Conservation (phyloP, 2,797 vertebrate species). For the Champsocephalus gunnari region DNA sequence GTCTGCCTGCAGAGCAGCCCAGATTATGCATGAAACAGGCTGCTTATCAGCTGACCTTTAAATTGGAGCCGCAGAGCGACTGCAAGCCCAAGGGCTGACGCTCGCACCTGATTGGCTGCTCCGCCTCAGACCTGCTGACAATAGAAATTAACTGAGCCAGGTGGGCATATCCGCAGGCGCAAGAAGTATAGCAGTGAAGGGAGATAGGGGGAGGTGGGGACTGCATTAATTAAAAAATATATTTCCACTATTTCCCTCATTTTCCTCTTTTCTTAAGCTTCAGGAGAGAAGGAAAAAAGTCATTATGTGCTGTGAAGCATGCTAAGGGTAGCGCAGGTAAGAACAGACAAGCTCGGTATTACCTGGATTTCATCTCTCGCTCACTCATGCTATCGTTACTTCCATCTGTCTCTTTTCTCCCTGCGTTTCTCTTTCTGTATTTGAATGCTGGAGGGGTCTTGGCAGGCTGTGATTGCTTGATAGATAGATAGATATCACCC, state of each 20-base stretch:
- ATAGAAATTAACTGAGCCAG: conserved; percentile 82
- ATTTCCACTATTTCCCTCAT: conserved; percentile 74
- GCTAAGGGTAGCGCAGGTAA: conserved; percentile 67
- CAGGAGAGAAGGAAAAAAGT: conserved; percentile 76
- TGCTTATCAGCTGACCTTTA: conserved; percentile 88
- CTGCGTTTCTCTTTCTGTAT: conserved; percentile 46
- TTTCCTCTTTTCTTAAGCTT: conserved; percentile 76
- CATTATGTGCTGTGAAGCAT: conserved; percentile 85
- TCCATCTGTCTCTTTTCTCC: conserved; percentile 43
- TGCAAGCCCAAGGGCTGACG: conserved; percentile 77
- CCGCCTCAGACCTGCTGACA: conserved; percentile 81
- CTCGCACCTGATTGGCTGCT: conserved; percentile 80
- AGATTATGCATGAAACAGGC: conserved; percentile 84
- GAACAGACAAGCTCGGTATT: conserved; percentile 60
- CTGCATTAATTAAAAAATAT: conserved; percentile 71
- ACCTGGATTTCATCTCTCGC: conserved; percentile 73
- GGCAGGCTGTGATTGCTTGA: conserved; percentile 73
- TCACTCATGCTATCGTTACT: conserved; percentile 53
- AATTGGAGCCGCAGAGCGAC: conserved; percentile 82
- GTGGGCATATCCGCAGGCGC: conserved; percentile 77
- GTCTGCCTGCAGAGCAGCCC: conserved; percentile 67
- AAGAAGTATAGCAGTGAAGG: conserved; percentile 42
- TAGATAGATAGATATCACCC: conserved; percentile 76
- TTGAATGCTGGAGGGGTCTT: conserved; percentile 59
- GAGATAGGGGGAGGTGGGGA: conserved; percentile 52